These are phyloP conservation scores for Lochmaea crataegi DNA, from an alignment of 2,888 invertebrate genomes.

Conservation along the genomic window DNA sequence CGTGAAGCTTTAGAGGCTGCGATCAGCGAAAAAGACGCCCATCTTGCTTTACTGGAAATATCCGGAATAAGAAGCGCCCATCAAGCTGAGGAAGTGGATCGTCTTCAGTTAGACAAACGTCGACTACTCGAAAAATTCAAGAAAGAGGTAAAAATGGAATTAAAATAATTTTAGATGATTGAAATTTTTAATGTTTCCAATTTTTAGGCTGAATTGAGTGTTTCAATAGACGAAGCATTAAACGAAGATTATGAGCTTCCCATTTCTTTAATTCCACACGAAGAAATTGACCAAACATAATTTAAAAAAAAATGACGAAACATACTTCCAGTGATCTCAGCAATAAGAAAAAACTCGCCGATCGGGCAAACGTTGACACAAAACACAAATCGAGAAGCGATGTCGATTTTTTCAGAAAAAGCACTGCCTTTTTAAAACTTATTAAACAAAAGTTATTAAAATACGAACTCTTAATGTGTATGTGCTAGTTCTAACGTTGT, in stretches of 20 bases:
- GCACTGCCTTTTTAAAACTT: constrained; percentile 55
- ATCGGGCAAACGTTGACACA: constrained; percentile 2
- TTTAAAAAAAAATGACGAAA: constrained; percentile 10
- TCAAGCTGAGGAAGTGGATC: constrained; percentile 75
- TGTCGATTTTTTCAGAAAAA: constrained; percentile 43
- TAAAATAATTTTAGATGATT: not conserved
- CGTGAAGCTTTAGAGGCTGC: constrained; percentile 86
- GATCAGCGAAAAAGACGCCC: constrained; percentile 89
- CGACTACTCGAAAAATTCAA: constrained; percentile 78
- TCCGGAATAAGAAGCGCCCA: constrained; percentile 74
- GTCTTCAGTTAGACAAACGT: constrained; percentile 76
- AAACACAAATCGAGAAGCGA: constrained; percentile 12
- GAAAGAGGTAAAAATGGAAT: constrained; percentile 72
- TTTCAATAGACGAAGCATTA: constrained; percentile 57
- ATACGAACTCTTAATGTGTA: no score
- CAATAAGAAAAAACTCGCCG: constrained; percentile 48
- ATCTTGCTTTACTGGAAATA: constrained; percentile 84
- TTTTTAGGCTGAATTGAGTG: constrained; percentile 62
- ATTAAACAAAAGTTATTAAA: constrained; percentile 43
- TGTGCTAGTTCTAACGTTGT: constrained; percentile 53
- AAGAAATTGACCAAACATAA: constrained; percentile 41
- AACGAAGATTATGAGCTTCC: constrained; percentile 53
- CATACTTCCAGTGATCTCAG: constrained; percentile 54
- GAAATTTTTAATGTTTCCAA: not conserved
- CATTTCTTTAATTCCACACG: constrained; percentile 48